phyloP scores from a whole-genome alignment of 1,140 invertebrate genomes.

The Rhopalosiphum maidis region DNA sequence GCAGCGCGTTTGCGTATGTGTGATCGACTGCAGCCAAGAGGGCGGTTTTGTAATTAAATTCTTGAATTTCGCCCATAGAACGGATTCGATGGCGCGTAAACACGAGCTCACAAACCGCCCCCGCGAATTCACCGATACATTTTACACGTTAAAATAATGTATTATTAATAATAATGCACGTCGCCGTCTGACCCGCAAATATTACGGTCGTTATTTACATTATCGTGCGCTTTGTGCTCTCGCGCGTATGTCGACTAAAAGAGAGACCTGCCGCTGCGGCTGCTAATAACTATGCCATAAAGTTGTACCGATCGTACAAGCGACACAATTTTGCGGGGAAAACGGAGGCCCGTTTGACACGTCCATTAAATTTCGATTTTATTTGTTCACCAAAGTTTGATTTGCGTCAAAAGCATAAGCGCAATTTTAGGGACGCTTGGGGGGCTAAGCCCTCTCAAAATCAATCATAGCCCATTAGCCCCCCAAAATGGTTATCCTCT shows the following conservation, averaged over 20 bases:
- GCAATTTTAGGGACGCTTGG: no score
- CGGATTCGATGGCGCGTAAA: constrained; percentile 12
- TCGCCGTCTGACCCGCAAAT: not conserved
- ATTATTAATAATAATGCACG: not conserved
- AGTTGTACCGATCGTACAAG: not conserved
- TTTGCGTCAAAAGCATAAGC: no score
- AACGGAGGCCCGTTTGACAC: not conserved
- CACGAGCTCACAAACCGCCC: not conserved
- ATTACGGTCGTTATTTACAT: not conserved
- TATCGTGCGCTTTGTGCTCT: not conserved
- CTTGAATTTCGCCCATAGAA: constrained; percentile 15
- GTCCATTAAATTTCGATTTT: not conserved
- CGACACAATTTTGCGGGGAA: not conserved
- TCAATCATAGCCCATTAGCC: no score
- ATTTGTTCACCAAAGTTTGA: no score
- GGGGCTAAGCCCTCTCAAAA: no score
- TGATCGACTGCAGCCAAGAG: constrained; percentile 12
- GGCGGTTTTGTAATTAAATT: constrained; percentile 33
- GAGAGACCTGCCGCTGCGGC: not conserved
- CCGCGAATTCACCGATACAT: not conserved
- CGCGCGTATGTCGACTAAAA: not conserved
- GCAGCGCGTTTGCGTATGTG: not conserved
- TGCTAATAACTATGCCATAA: not conserved
- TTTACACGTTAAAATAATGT: constrained; percentile 18
- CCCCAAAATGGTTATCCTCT: no score